These are phyloP conservation scores for Cynoglossus semilaevis DNA, from an alignment of 2,113 vertebrate genomes.

Conservation along the genomic window DNA sequence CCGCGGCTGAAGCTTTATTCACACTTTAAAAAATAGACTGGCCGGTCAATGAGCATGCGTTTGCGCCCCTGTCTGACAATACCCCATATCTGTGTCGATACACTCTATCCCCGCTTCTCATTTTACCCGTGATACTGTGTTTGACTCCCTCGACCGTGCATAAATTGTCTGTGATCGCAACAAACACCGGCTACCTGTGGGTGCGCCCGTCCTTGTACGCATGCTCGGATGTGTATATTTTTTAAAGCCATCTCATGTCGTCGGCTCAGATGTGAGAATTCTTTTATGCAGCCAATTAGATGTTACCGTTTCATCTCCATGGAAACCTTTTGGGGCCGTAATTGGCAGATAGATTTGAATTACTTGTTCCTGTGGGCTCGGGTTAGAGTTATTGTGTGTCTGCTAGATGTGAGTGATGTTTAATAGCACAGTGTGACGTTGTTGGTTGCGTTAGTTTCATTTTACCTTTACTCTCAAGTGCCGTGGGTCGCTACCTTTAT, in stretches of 20 bases:
- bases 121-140: conserved; percentile 56
- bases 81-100: conserved; percentile 57
- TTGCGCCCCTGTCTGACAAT: conserved; percentile 36
- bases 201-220: conserved; percentile 8
- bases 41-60: conserved; percentile 45
- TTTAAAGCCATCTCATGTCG: conserved; percentile 55
- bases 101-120: conserved; percentile 57
- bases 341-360: conserved; percentile 71
- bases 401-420: conserved; percentile 24
- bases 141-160: conserved; percentile 47
- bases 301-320: conserved; percentile 62
- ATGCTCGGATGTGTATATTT: conserved; percentile 38
- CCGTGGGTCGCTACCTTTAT: conserved; percentile 29
- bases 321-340: conserved; percentile 61
- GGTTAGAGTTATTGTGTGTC: conserved; percentile 23
- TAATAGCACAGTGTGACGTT: conserved; percentile 18
- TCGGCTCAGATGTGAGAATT: conserved; percentile 56
- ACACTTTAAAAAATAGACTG: conserved; percentile 58
- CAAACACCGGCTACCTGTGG: conserved; percentile 21
- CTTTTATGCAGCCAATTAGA: conserved; percentile 70
- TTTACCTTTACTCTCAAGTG: conserved; percentile 14
- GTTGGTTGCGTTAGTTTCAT: conserved; percentile 26
- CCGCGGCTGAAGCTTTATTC: conserved; percentile 65
- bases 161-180: conserved; percentile 52
- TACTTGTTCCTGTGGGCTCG: conserved; percentile 46